These are phyloP conservation scores for Prorops nasuta DNA, from an alignment of 1,140 invertebrate genomes.

Conservation along the genomic window DNA sequence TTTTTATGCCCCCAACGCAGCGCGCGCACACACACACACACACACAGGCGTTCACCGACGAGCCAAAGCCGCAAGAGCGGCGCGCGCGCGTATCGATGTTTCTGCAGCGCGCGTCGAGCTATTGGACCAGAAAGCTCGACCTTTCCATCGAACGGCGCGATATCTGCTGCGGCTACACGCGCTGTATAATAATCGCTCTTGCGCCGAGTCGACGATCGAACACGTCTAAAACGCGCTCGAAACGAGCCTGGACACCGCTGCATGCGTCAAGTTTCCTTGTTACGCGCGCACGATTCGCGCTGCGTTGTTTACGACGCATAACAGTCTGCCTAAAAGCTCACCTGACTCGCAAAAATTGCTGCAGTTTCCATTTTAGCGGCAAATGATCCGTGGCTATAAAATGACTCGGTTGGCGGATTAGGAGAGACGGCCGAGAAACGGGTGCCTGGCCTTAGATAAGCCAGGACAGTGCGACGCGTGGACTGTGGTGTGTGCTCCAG, in stretches of 20 bases:
- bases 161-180: constrained; percentile 13
- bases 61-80: constrained; percentile 12
- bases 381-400: background rate
- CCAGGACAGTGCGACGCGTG: background rate
- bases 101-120: constrained; percentile 12
- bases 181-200: constrained; percentile 4
- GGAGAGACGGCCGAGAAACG: background rate
- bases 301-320: background rate
- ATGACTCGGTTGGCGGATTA: background rate
- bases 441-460: background rate
- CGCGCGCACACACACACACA: background rate
- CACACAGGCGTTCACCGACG: constrained; percentile 1
- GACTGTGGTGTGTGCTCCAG: background rate
- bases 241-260: no score
- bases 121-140: constrained; percentile 19
- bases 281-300: background rate
- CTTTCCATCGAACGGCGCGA: constrained; percentile 20
- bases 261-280: background rate
- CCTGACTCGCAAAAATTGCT: background rate
- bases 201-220: background rate
- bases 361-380: background rate
- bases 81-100: constrained; percentile 12
- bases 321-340: background rate
- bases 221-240: no score
- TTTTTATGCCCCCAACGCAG: constrained; percentile 12